phyloP scores from a whole-genome alignment of 2,888 invertebrate genomes.

The Drosophila mulleri region DNA sequence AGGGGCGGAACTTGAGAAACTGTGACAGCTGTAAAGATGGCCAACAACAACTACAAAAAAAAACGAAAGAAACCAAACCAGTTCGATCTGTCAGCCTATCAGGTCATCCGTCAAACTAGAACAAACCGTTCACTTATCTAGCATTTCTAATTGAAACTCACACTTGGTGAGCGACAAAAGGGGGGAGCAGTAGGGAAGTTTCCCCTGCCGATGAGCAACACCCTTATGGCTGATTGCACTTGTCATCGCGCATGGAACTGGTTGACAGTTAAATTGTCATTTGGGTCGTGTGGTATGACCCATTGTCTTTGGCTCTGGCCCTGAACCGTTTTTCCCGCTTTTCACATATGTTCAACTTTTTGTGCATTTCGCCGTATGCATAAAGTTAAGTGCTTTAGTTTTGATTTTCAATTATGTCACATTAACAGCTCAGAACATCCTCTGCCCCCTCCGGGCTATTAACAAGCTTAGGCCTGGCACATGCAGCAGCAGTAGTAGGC shows the following conservation, averaged over 20 bases:
- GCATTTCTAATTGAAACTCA: slow-evolving; percentile 70
- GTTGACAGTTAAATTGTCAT: slow-evolving; percentile 78
- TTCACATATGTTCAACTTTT: slow-evolving; percentile 75
- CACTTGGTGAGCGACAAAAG: slow-evolving; percentile 13
- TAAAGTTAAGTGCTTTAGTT: slow-evolving; percentile 82
- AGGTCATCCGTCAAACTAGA: slow-evolving; percentile 33
- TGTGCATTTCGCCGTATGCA: slow-evolving; percentile 69
- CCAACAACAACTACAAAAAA: background rate
- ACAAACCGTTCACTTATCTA: slow-evolving; percentile 37
- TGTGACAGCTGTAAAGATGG: slow-evolving; percentile 55
- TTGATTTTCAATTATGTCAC: slow-evolving; percentile 83
- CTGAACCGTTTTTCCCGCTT: slow-evolving; percentile 31
- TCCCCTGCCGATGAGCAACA: slow-evolving; percentile 21
- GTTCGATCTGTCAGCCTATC: slow-evolving; percentile 51
- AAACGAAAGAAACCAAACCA: slow-evolving; percentile 11
- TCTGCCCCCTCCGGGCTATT: slow-evolving; percentile 45
- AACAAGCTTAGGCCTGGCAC: slow-evolving; percentile 66
- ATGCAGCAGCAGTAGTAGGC: slow-evolving; percentile 24
- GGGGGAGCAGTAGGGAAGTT: background rate
- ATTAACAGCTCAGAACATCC: slow-evolving; percentile 56
- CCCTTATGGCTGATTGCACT: slow-evolving; percentile 72
- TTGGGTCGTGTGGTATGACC: slow-evolving; percentile 30
- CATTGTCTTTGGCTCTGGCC: slow-evolving; percentile 32
- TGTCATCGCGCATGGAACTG: slow-evolving; percentile 67
- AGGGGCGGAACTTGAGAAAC: slow-evolving; percentile 58